A percentile compares a stretch with the other conserved stretches of the same genome.
phyloP scores from a whole-genome alignment of 2,797 vertebrate genomes.

The Orestias chungarensis region DNA sequence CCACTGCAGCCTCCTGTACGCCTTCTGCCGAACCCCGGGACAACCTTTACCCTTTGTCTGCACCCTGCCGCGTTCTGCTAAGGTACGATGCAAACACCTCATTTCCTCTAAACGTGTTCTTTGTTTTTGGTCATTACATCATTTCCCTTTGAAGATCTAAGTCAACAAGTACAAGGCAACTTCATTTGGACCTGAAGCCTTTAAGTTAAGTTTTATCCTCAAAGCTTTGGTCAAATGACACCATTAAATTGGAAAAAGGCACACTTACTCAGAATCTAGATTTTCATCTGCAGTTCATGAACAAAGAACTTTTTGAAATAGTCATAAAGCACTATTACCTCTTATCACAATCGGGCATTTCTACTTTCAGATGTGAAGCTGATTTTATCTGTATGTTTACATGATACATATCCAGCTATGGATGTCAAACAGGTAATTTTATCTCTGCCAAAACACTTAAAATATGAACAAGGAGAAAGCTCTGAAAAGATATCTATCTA shows the following conservation, averaged over 20 bases:
- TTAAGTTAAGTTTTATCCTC: constrained; percentile 42
- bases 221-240: constrained; percentile 32
- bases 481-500: neutral
- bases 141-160: neutral
- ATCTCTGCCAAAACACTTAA: neutral
- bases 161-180: neutral
- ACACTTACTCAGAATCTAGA: constrained; percentile 18
- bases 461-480: neutral
- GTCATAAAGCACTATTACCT: neutral
- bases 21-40: constrained; percentile 41
- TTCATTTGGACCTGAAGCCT: neutral
- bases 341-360: neutral
- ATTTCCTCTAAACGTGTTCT: neutral
- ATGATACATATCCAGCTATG: neutral
- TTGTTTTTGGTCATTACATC: neutral
- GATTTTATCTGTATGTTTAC: neutral
- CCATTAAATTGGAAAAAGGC: constrained; percentile 56
- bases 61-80: constrained; percentile 38
- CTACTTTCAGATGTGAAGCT: neutral
- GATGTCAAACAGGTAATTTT: neutral
- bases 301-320: neutral
- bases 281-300: constrained; percentile 16
- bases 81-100: constrained; percentile 68
- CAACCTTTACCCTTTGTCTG: constrained; percentile 35
- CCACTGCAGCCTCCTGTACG: constrained; percentile 21